phyloP scores from a whole-genome alignment of 1,140 invertebrate genomes.

The Cotesia typhae region DNA sequence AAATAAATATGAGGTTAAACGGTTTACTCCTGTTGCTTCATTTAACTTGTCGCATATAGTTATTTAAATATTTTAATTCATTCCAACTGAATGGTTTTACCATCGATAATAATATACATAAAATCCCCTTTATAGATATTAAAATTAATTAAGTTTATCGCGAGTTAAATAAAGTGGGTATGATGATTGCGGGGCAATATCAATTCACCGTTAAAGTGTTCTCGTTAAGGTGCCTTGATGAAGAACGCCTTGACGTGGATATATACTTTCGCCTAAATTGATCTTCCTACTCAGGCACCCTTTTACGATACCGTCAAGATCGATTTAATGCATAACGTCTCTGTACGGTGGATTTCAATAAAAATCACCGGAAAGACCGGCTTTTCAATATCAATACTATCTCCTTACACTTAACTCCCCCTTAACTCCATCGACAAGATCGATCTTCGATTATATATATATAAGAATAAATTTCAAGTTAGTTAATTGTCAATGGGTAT shows the following conservation, averaged over 20 bases:
- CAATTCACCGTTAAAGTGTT: constrained; percentile 32
- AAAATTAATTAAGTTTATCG: constrained; percentile 1
- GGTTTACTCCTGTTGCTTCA: too few species aligned
- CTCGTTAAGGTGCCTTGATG: constrained; percentile 25
- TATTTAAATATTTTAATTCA: too few species aligned
- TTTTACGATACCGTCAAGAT: constrained; percentile 13
- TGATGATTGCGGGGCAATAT: constrained; percentile 17
- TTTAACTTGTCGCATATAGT: too few species aligned
- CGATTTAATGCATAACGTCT: constrained; percentile 17
- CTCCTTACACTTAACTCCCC: not conserved
- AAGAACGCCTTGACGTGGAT: constrained; percentile 4
- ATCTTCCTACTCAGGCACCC: not conserved
- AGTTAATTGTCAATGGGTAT: not conserved
- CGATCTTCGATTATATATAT: not conserved
- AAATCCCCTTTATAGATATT: too few species aligned
- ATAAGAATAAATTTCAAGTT: constrained; percentile 15
- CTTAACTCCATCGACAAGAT: too few species aligned
- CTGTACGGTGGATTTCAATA: not conserved
- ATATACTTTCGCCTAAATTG: constrained; percentile 17
- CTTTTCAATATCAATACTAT: constrained; percentile 15
- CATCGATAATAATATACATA: too few species aligned
- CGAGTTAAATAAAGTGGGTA: constrained; percentile 1
- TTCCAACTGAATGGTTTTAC: too few species aligned
- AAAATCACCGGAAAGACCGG: constrained; percentile 6
- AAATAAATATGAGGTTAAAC: not conserved